Evolutionary conservation across 2,888 invertebrate species (phyloP).

Genomic region (Nebria brevicollis): DNA sequence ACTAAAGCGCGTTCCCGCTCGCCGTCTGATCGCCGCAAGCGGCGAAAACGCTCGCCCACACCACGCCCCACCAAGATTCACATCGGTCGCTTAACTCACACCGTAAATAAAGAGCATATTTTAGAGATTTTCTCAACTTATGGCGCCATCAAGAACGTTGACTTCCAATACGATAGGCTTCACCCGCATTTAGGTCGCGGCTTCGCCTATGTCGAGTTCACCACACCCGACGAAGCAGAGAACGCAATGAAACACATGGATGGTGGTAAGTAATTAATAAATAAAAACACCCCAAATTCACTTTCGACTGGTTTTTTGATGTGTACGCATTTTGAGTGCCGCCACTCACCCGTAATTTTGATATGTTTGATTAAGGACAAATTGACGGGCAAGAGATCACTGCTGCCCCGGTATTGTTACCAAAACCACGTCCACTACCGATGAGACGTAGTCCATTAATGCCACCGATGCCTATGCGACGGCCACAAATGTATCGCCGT

Average conservation of each 20-base stretch:
- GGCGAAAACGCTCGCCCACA: conserved; percentile 86
- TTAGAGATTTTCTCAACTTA: conserved; percentile 91
- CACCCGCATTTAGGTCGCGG: conserved; percentile 92
- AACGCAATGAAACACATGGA: conserved; percentile 99
- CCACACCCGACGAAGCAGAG: conserved; percentile 93
- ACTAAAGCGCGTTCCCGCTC: conserved; percentile 69
- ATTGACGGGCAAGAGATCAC: conserved; percentile 96
- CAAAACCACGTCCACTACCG: conserved; percentile 72
- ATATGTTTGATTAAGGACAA: conserved; percentile 71
- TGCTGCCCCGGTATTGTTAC: conserved; percentile 90
- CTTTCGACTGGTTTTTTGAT: conserved; percentile 12
- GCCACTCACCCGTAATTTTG: too few relatives aligned
- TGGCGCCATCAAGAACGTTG: conserved; percentile 86
- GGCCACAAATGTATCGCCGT: conserved; percentile 68
- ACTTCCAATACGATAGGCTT: conserved; percentile 88
- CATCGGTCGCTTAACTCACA: conserved; percentile 90
- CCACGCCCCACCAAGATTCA: conserved; percentile 94
- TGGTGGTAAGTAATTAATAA: conserved; percentile 73
- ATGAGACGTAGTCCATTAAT: conserved; percentile 68
- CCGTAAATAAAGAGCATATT: conserved; percentile 91
- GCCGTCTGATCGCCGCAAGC: conserved; percentile 72
- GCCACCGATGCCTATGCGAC: conserved; percentile 67
- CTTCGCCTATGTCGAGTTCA: conserved; percentile 95
- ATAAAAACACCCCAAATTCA: too few relatives aligned
- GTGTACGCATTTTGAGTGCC: background rate